Evolutionary conservation across 1,140 invertebrate species (phyloP), one percentile per base, ranked within the genome.

Genomic region (Solenopsis fugax): DNA sequence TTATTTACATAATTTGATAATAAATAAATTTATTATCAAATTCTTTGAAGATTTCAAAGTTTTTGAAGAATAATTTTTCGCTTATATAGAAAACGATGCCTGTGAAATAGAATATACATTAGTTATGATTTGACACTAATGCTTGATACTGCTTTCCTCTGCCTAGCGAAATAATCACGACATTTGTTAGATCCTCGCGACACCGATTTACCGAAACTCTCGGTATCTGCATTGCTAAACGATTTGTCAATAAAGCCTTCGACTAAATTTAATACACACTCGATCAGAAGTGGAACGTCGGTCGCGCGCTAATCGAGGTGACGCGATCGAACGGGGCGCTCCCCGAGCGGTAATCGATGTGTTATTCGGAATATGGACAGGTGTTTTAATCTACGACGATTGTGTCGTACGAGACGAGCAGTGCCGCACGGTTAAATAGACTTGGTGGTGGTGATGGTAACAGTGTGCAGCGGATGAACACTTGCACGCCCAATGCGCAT

Each of bases 301-400:
- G 29, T 34, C 52, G 58, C 45, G 71, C 7, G 37, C 13, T 73
- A 58, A 82, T 82, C 52, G 52, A 82, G 37, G 67, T 72, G 65
- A 72, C 65, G 41, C 16, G 52, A 58, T 82, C 41, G 13, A 41
- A 41, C 41, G 52, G n/a, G n/a, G 41, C n/a, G n/a, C n/a, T n/a
- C n/a, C n/a, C n/a, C n/a, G n/a, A 71, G 41, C 41, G 24, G 67
- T 73, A 73, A 71, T 85, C 64, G 62, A 62, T 52, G 48, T 65
- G 48, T 65, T 56, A 64, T 80, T 65, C 29, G 29, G 24, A 52
- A 73, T 77, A 80, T 58, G 48, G 72, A 21, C 69, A 75, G 76
- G 85, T 87, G 76, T 75, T 88, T 81, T 86, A 72, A 86, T 75
- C 41, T 58, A 52, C 54, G 67, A 69, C n/a, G 29, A 69, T 73